phyloP scores from a whole-genome alignment of 2,888 invertebrate species.

The Cyclophora albipunctata region DNA sequence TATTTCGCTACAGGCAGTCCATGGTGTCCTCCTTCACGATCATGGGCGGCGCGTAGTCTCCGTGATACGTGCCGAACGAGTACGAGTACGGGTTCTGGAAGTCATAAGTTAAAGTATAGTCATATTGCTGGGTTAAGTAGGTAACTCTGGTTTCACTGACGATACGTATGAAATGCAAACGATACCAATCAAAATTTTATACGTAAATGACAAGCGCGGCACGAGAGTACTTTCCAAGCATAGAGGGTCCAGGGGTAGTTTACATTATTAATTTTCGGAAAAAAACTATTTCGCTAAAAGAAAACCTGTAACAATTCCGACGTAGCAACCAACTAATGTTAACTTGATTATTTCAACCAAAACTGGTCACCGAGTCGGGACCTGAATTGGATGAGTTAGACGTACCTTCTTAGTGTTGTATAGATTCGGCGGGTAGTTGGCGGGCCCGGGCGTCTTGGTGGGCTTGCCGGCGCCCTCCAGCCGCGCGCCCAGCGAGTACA shows the following conservation, averaged over 20 bases:
- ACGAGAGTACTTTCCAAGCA: no score
- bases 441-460: slow-evolving; percentile 50
- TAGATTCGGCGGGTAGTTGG: slow-evolving; percentile 66
- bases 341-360: no score
- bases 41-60: slow-evolving; percentile 69
- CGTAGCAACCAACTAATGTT: no score
- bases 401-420: slow-evolving; percentile 55
- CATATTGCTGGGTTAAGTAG: not conserved
- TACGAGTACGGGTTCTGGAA: slow-evolving; percentile 65
- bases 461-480: slow-evolving; percentile 43
- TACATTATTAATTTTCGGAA: no score
- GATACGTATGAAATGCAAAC: not conserved
- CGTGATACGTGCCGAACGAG: slow-evolving; percentile 77
- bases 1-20: slow-evolving; percentile 52
- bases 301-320: no score
- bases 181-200: no score
- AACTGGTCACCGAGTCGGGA: no score
- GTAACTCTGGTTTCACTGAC: not conserved
- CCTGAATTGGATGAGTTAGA: not conserved
- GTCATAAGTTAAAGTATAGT: not conserved
- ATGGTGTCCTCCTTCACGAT: slow-evolving; percentile 76
- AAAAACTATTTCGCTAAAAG: no score
- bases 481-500: slow-evolving; percentile 54
- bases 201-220: no score
- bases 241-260: no score